A percentile compares a stretch with the other conserved stretches of the same genome.
phyloP scores from a whole-genome alignment of 2,888 invertebrate genomes.

The Chesias legatella region DNA sequence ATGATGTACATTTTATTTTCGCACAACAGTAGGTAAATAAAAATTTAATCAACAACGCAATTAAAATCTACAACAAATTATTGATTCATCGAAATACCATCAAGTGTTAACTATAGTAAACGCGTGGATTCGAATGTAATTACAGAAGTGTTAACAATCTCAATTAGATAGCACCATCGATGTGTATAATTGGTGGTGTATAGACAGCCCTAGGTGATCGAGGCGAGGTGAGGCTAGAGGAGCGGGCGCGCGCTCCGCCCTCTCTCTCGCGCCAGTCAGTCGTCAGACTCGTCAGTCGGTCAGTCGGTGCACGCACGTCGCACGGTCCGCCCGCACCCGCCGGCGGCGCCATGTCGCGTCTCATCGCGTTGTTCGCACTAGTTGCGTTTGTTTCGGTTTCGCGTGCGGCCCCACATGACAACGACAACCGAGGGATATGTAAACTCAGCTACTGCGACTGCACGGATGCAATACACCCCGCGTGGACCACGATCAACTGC shows the following conservation, averaged over 20 bases:
- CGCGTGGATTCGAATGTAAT: constrained; percentile 17
- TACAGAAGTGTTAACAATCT: constrained; percentile 34
- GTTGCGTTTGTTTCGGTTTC: constrained; percentile 62
- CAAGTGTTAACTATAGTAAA: constrained; percentile 30
- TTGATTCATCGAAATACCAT: constrained; percentile 14
- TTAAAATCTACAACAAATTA: constrained; percentile 16
- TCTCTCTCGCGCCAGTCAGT: constrained; percentile 16
- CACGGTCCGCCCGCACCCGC: constrained; percentile 41
- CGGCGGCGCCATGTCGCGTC: constrained; percentile 66
- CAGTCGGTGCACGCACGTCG: constrained; percentile 61
- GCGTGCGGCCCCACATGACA: constrained; percentile 31
- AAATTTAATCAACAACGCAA: too few species aligned
- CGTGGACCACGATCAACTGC: constrained; percentile 84
- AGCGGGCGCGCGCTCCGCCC: constrained; percentile 14
- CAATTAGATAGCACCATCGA: constrained; percentile 57
- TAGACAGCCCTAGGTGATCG: constrained; percentile 49
- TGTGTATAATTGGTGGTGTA: constrained; percentile 55
- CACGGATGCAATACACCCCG: constrained; percentile 74
- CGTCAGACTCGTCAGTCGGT: constrained; percentile 4
- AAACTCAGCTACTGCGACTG: constrained; percentile 79
- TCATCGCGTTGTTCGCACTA: constrained; percentile 73
- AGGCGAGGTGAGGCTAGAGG: neutral
- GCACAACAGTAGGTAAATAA: too few species aligned
- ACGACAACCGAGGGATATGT: constrained; percentile 64
- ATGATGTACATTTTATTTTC: too few species aligned